Conservation (phyloP, 2,797 vertebrate genomes). For the Lithobates sylvaticus region DNA sequence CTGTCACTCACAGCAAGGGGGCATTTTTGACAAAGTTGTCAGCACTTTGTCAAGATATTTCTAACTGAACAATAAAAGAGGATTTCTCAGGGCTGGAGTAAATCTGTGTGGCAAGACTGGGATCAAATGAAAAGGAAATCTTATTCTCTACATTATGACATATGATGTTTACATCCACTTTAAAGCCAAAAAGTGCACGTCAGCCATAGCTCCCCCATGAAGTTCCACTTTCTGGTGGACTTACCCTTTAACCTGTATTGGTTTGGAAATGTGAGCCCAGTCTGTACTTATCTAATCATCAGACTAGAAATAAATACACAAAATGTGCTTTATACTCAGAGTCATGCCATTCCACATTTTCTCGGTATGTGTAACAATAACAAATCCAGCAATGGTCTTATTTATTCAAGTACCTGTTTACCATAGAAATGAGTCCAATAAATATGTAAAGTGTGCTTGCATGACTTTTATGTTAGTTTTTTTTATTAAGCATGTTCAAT, state of each 20-base stretch:
- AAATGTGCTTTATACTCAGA: neutral
- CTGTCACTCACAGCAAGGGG: no score
- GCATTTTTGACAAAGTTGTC: no score
- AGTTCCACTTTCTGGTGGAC: no score
- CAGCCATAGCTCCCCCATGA: neutral
- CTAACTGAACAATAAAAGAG: no score
- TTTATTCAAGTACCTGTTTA: conserved; percentile 2
- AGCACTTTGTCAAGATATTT: no score
- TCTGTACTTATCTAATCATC: neutral
- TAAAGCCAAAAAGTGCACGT: no score
- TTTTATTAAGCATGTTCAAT: conserved; percentile 1
- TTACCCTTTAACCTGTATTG: neutral
- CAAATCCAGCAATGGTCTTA: neutral
- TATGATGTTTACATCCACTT: no score
- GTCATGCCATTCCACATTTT: neutral
- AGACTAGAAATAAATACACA: neutral
- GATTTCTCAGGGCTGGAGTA: no score
- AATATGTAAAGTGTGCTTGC: conserved; percentile 14
- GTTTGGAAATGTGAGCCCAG: no score
- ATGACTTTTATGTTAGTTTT: neutral
- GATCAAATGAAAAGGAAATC: no score
- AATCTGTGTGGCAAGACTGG: no score
- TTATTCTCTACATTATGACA: no score
- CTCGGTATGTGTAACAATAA: neutral
- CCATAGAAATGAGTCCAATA: conserved; percentile 12